Evolutionary conservation across 2,888 invertebrate genomes (phyloP), one percentile per base, ranked within the genome.

Genomic region (Elgonia sp.): DNA sequence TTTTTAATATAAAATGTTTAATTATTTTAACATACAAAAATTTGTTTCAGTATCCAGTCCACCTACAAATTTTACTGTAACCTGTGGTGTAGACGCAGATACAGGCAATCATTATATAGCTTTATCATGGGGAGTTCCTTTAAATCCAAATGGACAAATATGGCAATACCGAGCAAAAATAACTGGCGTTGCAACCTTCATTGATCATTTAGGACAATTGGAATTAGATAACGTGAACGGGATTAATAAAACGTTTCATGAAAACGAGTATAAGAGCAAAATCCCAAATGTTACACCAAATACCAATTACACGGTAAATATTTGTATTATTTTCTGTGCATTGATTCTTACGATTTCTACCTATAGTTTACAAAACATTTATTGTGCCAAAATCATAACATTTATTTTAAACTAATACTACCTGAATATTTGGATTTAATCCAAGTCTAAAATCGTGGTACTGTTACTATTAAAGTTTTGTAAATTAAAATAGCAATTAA

Each of bases 301-400:
- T 94, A 98, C 98, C 0, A 97, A 97, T 94, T 98, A 98, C 94
- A 97, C 97, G 16, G 97, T 98, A 40, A 96, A 96, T 89, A 63
- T 63, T 18, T 53, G n/a, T n/a, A n/a, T n/a, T n/a, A n/a, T n/a
- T 16, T 53, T 50, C 37, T 63, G 5, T 39, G n/a, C n/a, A 63
- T 39, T 6, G 14, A 39, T 39, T 39, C 37, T 9, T 39, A 63
- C 8, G 21, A 60, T 60, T 21, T 29, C 3, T 29, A 29, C 29
- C 29, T 29, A 29, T 29, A 29, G 29, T 29, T 29, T 29, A 29
- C 29, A 29, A 29, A 29, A 29, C 29, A 29, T n/a, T n/a, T n/a
- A n/a, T n/a, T 29, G 29, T 29, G 29, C 29, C 29, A 29, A 29
- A 29, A 29, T 3, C 12, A 5, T 46, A 12, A 14, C 46, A 46